Percentiles rank a stretch among this genome's conserved stretches.
These are phyloP conservation scores for Percopsis transmontana DNA, from an alignment of 2,113 vertebrate species.

Conservation along the genomic window DNA sequence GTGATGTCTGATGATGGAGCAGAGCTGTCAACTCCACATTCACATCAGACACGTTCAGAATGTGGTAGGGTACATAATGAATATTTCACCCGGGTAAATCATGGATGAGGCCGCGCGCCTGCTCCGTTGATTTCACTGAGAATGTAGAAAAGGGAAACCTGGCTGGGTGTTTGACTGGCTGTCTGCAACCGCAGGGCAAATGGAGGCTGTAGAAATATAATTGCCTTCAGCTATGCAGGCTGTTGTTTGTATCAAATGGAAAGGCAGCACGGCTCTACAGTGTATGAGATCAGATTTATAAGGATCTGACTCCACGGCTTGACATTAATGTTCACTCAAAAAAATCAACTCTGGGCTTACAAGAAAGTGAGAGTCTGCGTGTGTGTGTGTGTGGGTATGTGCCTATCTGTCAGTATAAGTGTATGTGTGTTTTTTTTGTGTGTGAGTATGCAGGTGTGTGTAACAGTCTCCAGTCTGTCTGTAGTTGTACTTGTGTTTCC, in stretches of 20 bases:
- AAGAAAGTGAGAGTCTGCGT: conserved; percentile 37
- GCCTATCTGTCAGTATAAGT: conserved; percentile 2
- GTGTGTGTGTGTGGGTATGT: conserved; percentile 26
- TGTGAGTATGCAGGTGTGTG: conserved; percentile 5
- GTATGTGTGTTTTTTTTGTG: conserved; percentile 25
- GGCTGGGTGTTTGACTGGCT: conserved; percentile 68
- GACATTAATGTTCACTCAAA: conserved; percentile 50
- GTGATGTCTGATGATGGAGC: conserved; percentile 73
- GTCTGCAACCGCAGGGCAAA: conserved; percentile 75
- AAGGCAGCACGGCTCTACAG: conserved; percentile 55
- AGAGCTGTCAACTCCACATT: conserved; percentile 71
- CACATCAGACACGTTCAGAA: conserved; percentile 69
- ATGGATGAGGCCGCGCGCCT: conserved; percentile 67
- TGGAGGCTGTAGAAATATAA: conserved; percentile 75
- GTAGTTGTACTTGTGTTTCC: not conserved
- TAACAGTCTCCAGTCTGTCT: not conserved
- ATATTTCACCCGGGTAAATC: conserved; percentile 77
- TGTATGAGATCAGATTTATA: conserved; percentile 64
- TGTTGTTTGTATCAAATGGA: conserved; percentile 77
- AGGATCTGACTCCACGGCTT: conserved; percentile 60
- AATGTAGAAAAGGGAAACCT: conserved; percentile 63
- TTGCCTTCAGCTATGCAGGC: conserved; percentile 76
- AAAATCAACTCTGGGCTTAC: conserved; percentile 38
- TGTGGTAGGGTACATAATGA: conserved; percentile 70
- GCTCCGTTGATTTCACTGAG: conserved; percentile 73